Evolutionary conservation across 2,888 invertebrate genomes (phyloP).

Genomic region (Trachelus troglodyta): DNA sequence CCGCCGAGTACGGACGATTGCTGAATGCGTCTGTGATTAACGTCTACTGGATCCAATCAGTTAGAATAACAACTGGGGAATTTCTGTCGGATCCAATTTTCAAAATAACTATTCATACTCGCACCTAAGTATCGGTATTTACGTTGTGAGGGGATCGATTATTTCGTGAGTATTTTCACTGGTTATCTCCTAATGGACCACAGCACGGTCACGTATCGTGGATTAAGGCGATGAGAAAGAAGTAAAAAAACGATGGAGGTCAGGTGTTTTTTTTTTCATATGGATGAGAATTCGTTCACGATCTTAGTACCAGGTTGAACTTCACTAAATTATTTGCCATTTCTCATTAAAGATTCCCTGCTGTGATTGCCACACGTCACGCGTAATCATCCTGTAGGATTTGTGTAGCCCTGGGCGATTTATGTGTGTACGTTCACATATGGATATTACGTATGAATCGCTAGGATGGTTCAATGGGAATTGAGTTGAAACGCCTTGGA

Average conservation of each 20-base stretch:
- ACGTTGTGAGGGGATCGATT: not conserved
- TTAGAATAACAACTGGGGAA: not conserved
- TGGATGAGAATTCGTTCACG: not conserved
- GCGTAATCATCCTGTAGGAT: not conserved
- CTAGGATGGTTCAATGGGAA: not conserved
- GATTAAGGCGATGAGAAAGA: not conserved
- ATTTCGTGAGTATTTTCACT: not conserved
- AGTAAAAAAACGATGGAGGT: not conserved
- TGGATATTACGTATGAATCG: not conserved
- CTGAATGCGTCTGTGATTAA: not conserved
- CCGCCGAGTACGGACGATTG: not conserved
- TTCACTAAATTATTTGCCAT: slow-evolving; percentile 1
- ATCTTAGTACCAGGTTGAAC: not conserved
- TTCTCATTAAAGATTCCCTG: not conserved
- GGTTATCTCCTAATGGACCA: not conserved
- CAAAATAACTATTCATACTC: not conserved
- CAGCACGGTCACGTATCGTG: not conserved
- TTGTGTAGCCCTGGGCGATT: not conserved
- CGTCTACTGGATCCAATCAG: not conserved
- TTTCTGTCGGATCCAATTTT: not conserved
- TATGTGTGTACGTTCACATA: not conserved
- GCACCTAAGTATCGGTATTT: not conserved
- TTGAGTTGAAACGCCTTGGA: not conserved
- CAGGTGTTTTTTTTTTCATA: not conserved
- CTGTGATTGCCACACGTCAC: not conserved